Evolutionary conservation across 2,888 invertebrate species (phyloP).

Genomic region (Autographa pulchrina): DNA sequence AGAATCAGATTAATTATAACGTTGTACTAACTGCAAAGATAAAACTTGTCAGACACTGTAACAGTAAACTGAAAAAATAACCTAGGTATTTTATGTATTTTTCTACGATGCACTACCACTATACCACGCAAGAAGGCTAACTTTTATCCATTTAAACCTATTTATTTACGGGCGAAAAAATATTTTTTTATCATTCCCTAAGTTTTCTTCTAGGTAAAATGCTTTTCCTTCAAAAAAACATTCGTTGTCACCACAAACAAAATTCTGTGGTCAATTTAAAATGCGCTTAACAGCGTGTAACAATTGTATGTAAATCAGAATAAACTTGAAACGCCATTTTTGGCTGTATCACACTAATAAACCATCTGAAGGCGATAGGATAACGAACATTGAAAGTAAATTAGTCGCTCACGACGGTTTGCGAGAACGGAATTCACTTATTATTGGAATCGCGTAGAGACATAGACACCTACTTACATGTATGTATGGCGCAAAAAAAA

Average conservation of each 20-base stretch:
- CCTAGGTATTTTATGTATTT: too few species aligned
- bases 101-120: too few species aligned
- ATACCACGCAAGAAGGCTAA: too few species aligned
- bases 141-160: too few species aligned
- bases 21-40: too few species aligned
- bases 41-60: too few species aligned
- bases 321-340: slow-evolving; percentile 1
- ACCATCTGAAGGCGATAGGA: background rate
- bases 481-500: background rate
- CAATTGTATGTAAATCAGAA: background rate
- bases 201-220: too few species aligned
- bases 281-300: background rate
- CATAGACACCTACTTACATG: background rate
- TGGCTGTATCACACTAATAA: background rate
- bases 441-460: background rate
- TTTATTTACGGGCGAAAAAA: too few species aligned
- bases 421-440: background rate
- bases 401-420: background rate
- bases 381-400: background rate
- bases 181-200: too few species aligned
- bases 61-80: too few species aligned
- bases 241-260: background rate
- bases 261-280: background rate
- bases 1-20: too few species aligned
- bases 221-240: too few species aligned